Conservation (phyloP, 2,113 vertebrate species). For the Propithecus coquereli region DNA sequence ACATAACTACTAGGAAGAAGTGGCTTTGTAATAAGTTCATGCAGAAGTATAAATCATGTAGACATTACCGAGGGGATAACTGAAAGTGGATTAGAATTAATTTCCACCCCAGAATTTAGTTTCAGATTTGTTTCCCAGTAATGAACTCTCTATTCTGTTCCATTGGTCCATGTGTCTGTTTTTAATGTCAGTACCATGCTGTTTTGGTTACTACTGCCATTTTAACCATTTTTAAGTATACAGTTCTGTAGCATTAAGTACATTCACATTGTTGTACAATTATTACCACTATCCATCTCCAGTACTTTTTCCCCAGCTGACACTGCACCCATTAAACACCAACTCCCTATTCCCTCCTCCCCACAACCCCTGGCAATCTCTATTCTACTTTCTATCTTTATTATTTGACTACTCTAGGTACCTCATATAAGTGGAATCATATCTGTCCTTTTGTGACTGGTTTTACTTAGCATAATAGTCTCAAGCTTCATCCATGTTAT, state of each 20-base stretch:
- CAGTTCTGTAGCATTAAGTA: not conserved
- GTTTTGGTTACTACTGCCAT: not conserved
- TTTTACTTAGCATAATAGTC: not conserved
- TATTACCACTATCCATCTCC: not conserved
- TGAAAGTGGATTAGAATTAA: constrained; percentile 11
- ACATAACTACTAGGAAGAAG: not conserved
- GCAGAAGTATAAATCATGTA: not conserved
- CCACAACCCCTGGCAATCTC: not conserved
- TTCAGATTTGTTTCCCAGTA: not conserved
- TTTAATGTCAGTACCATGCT: no score
- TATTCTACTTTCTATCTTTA: not conserved
- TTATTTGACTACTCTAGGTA: not conserved
- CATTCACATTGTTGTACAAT: not conserved
- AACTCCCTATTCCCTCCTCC: not conserved
- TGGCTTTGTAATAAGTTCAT: not conserved
- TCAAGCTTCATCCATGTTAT: not conserved
- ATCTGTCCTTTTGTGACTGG: not conserved
- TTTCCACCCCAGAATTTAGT: not conserved
- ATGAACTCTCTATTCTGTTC: not conserved
- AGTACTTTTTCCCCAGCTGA: not conserved
- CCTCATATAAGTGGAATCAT: not conserved
- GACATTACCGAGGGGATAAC: not conserved
- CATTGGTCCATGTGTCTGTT: no score
- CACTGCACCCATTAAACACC: not conserved
- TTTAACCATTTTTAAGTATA: not conserved